Evolutionary conservation across 2,888 invertebrate genomes (phyloP).

Genomic region (Teinopalpus imperialis): DNA sequence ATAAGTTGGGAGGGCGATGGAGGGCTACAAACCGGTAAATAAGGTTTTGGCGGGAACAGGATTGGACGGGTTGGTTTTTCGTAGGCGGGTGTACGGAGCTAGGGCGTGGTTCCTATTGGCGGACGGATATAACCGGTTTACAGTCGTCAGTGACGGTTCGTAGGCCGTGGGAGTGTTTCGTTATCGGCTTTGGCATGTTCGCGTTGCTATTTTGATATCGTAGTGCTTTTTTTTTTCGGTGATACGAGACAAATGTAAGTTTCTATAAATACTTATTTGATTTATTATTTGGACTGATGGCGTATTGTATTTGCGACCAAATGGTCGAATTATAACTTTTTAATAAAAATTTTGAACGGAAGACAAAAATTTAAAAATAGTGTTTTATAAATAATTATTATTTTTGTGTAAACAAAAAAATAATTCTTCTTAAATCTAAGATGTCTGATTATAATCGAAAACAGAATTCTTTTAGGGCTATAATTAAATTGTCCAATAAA

Average conservation of each 20-base stretch:
- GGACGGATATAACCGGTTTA: constrained; percentile 20
- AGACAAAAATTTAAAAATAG: too few relatives aligned
- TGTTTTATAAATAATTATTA: too few relatives aligned
- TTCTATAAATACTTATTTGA: neutral
- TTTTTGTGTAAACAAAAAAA: too few relatives aligned
- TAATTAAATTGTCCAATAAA: too few relatives aligned
- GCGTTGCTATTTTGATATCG: constrained; percentile 30
- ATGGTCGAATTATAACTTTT: too few relatives aligned
- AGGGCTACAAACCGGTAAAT: constrained; percentile 73
- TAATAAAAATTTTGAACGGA: too few relatives aligned
- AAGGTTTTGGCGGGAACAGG: constrained; percentile 52
- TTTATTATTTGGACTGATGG: too few relatives aligned
- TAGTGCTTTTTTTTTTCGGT: constrained; percentile 28
- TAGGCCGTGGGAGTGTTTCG: constrained; percentile 4
- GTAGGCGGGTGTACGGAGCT: constrained; percentile 41
- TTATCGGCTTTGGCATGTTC: constrained; percentile 13
- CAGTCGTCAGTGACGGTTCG: constrained; percentile 21
- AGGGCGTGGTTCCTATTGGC: constrained; percentile 48
- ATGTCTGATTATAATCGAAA: too few relatives aligned
- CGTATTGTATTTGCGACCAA: too few relatives aligned
- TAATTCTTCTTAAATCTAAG: too few relatives aligned
- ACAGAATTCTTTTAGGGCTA: too few relatives aligned
- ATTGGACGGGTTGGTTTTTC: constrained; percentile 45
- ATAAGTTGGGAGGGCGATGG: constrained; percentile 62
- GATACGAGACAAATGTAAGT: constrained; percentile 19